These are phyloP conservation scores for Leptinotarsa rubiginosa DNA, from an alignment of 2,888 invertebrate species.

Conservation along the genomic window DNA sequence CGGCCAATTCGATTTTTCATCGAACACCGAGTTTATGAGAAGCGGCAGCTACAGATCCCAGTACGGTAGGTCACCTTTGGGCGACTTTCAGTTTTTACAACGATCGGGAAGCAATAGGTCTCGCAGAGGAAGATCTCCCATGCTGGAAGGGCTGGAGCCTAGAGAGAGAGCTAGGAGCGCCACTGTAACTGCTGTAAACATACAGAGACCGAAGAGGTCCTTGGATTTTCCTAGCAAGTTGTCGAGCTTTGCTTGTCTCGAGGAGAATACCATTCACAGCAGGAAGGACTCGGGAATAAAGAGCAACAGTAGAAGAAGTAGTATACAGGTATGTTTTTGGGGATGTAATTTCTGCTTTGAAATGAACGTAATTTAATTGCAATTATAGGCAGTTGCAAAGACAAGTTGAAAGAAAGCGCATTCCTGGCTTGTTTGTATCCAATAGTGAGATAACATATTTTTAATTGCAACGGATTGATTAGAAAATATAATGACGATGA, in stretches of 20 bases:
- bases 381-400: too few relatives aligned
- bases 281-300: constrained; percentile 90
- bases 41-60: constrained; percentile 80
- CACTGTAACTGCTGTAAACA: constrained; percentile 59
- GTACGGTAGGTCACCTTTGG: constrained; percentile 72
- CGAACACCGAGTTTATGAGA: constrained; percentile 70
- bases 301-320: constrained; percentile 86
- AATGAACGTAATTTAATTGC: too few relatives aligned
- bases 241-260: constrained; percentile 61
- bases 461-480: too few relatives aligned
- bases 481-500: too few relatives aligned
- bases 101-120: constrained; percentile 66
- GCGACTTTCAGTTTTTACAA: constrained; percentile 62
- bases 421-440: too few relatives aligned
- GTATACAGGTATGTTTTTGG: constrained; percentile 77
- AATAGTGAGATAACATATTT: too few relatives aligned
- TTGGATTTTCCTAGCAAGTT: constrained; percentile 62
- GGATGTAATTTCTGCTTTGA: too few relatives aligned
- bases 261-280: constrained; percentile 82
- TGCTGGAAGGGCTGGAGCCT: constrained; percentile 59
- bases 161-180: constrained; percentile 60
- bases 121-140: constrained; percentile 66
- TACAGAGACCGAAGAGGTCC: constrained; percentile 68
- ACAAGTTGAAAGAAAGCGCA: too few relatives aligned
- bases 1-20: constrained; percentile 63